Base-by-base conservation (phyloP, 2,113 vertebrate species). In the Odobenus rosmarus region DNA sequence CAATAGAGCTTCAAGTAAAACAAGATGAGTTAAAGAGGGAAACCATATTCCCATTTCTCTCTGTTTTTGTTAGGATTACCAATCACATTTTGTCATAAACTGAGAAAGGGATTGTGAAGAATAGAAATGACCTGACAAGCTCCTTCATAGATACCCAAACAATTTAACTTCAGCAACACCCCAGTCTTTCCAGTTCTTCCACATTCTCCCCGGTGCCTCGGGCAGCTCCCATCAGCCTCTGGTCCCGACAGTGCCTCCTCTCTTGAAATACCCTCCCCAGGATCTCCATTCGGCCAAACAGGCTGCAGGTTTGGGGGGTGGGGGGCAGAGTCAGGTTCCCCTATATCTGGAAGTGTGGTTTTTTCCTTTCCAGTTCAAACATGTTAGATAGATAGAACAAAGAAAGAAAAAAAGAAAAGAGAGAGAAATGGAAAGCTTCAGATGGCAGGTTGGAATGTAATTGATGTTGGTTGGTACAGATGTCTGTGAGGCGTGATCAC, bases 161-260 rank as follows among this genome's bases (percentile, higher is more conserved):
- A 86, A 49, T 77, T 72, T 10, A 64, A 62, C 23, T 59, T 89
- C 62, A 93, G 72, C 80, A 55, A 92, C 86, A 96, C 77, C 69
- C 74, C 36, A 46, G 93, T 80, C 67, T 92, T 95, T 95, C 89
- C 53, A 24, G 62, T 92, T 97, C 80, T 95, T 69, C 86, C 74
- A 28, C 86, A 77, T 21, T 21, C 51, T 59, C 15, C 14, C 39
- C 2, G 7, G 28, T 67, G 81, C 42, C 57, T 93, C 1, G 1
- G 57, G 74, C n/a, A 87, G 8, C 59, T 31, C 49, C 64, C 67
- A n/a, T 55, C 23, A 12, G 15, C 46, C 33, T 80, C 19, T 77
- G 1, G 4, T 24, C 15, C 14, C 31, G 15, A 28, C 1, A 8
- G 23, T 12, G 11, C 79, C 36, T 71, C 16, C 11, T 80, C 7